These are phyloP conservation scores for Centropristis striata DNA, from an alignment of 2,113 vertebrate genomes.

Conservation along the genomic window DNA sequence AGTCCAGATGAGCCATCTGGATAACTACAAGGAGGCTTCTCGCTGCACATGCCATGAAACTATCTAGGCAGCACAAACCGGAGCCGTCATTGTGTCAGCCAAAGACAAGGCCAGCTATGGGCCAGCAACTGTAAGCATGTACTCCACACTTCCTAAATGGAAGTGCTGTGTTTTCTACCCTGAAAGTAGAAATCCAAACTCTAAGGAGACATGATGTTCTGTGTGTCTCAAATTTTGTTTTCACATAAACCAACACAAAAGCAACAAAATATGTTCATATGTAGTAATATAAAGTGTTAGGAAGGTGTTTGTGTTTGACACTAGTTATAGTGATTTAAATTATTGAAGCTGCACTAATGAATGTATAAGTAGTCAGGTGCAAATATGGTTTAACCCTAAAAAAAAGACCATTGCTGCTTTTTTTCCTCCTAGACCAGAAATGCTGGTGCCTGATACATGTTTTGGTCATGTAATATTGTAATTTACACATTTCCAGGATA, in stretches of 20 bases:
- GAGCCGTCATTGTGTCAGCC: slow-evolving; percentile 4
- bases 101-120: neutral
- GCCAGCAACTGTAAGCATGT: slow-evolving; percentile 7
- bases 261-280: no score
- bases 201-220: neutral
- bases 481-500: no score
- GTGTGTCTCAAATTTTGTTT: neutral
- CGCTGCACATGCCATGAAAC: neutral
- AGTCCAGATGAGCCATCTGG: slow-evolving; percentile 1
- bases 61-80: slow-evolving; percentile 6
- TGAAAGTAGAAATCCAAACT: neutral
- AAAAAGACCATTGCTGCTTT: no score
- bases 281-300: no score
- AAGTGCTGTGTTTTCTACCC: neutral
- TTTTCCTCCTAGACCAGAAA: no score
- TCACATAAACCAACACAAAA: no score
- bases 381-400: no score
- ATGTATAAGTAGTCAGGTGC: no score
- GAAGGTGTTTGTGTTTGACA: neutral
- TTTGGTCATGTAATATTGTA: no score
- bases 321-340: no score
- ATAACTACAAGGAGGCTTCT: slow-evolving; percentile 6
- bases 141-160: neutral
- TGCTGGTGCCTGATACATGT: no score
- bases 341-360: no score